Evolutionary conservation across 2,113 vertebrate species (phyloP), one percentile per base, ranked within the genome.

Genomic region (Neoarius graeffei): DNA sequence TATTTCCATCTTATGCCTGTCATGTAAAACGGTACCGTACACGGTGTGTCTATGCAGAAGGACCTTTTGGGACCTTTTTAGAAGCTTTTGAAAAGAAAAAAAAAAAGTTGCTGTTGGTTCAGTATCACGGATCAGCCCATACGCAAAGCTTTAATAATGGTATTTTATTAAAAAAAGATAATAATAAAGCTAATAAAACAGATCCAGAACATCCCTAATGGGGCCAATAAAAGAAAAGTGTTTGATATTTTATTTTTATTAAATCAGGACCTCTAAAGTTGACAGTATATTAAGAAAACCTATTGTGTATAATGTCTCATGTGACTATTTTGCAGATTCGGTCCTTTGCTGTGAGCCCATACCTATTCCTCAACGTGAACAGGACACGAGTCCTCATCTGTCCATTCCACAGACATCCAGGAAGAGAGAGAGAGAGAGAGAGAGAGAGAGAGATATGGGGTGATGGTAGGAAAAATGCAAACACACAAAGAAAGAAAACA

Each of bases 291-390:
- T 42, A 42, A 42, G 42, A 54, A 42, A 50, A 50, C 5, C 52
- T 15, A 15, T 79, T 54, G 50, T 56, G 48, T 25, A 15, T 52
- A 64, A 69, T 69, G 27, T 30, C 27, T 69, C 50, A 76, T 23
- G 85, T 56, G n/a, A 54, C 6, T 5, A 54, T 30, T 67, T 30
- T 81, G 85, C 52, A 15, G 54, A 81, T 54, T 80, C 27, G 27
- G 11, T 42, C 77, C 59, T 27, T 81, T 87, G 82, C 60, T 73
- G 30, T 42, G 54, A 89, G 89, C 91, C 91, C 97, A 94, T 96
- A 98, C 97, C 97, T 98, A 98, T 94, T 99, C 96, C 91, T 99
- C 97, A 97, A 96, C 96, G 96, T 96, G 94, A 95, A 98, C 96
- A 93, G 98, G 98, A 95, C 97, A 98, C 95, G 97, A 97, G 93